Base-by-base conservation (phyloP, 2,113 vertebrate species). In the Pipa parva region DNA sequence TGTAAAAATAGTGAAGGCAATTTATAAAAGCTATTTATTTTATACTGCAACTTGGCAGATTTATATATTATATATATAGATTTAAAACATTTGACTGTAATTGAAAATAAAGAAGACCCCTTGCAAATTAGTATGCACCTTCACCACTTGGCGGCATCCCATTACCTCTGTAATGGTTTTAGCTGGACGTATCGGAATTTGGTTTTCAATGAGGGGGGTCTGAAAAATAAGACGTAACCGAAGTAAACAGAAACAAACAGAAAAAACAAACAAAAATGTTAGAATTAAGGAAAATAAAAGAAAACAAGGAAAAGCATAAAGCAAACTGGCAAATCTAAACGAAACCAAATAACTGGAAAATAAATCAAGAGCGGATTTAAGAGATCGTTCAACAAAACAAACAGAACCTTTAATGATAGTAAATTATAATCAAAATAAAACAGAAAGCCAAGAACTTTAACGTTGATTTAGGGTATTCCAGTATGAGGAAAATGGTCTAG, bases 101-200 rank as follows among this genome's bases (percentile, higher is more conserved):
- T n/a, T 31, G 29, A 5, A 31, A 31, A 10, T 6, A n/a, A 42
- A 2, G n/a, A 42, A 42, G 1, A 17, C 15, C 2, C 3, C 66
- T 78, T 71, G 59, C 2, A 73, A 74, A 37, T 20, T 42, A 73
- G 33, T 63, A 69, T 56, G 29, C 72, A 72, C 51, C 57, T 77
- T 39, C 66, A 72, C 56, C 75, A 74, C 74, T 81, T 70, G 79
- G 63, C 72, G 80, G 66, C 72, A 31, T 74, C 79, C 83, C 81
- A 83, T 84, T 95, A 95, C 92, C 93, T 94, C 89, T 72, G 80
- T 81, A 88, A 91, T 88, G 82, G 81, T 89, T 93, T 91, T 92
- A 88, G 80, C 76, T 83, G 88, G 84, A 74, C 80, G 85, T 73
- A 87, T 77, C 89, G 93, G 83, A 80, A 87, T 87, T 77, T 89